These are phyloP conservation scores for Armadillidium nasatum DNA, from an alignment of 1,140 invertebrate species.

Conservation along the genomic window DNA sequence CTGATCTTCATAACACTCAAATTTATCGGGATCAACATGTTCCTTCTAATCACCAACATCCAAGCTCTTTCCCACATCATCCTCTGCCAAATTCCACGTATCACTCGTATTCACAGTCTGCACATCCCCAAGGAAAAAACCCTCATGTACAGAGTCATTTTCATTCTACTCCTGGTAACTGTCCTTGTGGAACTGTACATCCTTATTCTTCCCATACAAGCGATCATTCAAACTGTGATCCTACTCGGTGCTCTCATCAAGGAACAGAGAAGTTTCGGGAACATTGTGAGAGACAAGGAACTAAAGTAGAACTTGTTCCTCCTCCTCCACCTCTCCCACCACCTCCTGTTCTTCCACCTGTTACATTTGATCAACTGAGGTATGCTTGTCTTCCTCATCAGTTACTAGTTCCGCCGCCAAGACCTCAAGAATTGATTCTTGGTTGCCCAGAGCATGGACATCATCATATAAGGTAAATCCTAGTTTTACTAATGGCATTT, in stretches of 20 bases:
- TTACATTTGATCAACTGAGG: not conserved
- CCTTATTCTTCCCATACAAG: not conserved
- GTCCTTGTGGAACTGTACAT: not conserved
- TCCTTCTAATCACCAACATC: too few relatives aligned
- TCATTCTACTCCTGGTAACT: too few relatives aligned
- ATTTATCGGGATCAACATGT: too few relatives aligned
- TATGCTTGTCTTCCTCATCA: not conserved
- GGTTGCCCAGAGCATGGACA: not conserved
- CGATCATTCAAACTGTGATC: not conserved
- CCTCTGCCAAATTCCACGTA: too few relatives aligned
- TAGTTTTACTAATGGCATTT: not conserved
- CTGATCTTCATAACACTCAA: too few relatives aligned
- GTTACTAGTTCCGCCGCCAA: not conserved
- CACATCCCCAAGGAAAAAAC: not conserved
- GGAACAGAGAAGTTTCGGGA: not conserved
- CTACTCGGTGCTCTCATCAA: not conserved
- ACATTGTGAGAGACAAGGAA: not conserved
- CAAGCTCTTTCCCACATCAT: too few relatives aligned
- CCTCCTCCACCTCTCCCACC: not conserved
- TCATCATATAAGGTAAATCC: not conserved
- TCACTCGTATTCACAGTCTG: not conserved
- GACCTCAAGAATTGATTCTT: not conserved
- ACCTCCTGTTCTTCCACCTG: not conserved
- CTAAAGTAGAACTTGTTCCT: not conserved
- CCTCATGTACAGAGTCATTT: not conserved